Base-by-base conservation (phyloP, 2,113 vertebrate genomes). In the Hippoglossus stenolepis region DNA sequence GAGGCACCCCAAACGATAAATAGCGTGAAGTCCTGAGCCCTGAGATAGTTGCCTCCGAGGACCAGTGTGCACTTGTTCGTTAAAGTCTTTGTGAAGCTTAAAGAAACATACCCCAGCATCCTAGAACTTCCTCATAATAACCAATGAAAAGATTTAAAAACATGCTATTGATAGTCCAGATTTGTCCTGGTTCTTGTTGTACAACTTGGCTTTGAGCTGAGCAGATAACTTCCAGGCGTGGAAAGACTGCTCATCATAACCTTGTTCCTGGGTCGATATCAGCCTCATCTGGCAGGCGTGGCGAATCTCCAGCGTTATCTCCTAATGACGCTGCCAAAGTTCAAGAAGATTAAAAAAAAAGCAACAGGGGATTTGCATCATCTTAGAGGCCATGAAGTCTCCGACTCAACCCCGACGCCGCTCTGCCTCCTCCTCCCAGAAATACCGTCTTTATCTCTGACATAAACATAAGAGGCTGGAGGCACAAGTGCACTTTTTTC, bases 261-360 rank as follows among this genome's bases (percentile, higher is more conserved):
- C 83, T 88, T 85, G 84, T 85, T 83, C 64, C 56, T 47, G 38
- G 84, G 83, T 90, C 85, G 75, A 88, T 91, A 86, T 80, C 77
- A 10, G 68, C 23, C 85, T 83, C 81, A 85, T 92, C 88, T 90
- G 84, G 81, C 90, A 87, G 82, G 56, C 83, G 28, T 70, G 75
- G 71, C 51, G 7, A 91, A 91, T 91, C 88, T 88, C 77, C 79
- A 62, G 45, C 65, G 71, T 88, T 81, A 91, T 87, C 82, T 76
- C 45, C 65, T 85, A 86, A 89, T 79, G 82, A 85, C 69, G n/a
- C 80, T 78, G 84, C 66, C 84, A 89, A 87, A 89, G 88, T 90
- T 91, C 82, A 86, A 74, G 70, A 72, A 90, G 83, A 92, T 92
- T 90, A 92, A 82, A 65, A 85, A 65, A 85, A 64, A 88, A 85